These are phyloP conservation scores for Oncorhynchus masou DNA, from an alignment of 2,113 vertebrate species.

Conservation along the genomic window DNA sequence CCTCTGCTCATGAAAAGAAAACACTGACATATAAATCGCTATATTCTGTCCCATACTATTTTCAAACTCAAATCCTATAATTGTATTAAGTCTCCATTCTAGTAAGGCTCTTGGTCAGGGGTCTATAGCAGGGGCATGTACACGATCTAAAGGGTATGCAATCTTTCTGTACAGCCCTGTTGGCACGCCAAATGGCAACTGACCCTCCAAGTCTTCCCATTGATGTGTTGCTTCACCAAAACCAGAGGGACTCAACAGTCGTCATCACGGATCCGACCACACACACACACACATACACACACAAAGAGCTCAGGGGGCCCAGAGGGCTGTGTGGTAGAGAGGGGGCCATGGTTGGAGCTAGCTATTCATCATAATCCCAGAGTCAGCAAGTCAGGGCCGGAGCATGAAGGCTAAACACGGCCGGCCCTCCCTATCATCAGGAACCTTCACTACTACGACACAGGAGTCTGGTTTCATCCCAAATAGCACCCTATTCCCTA, in stretches of 20 bases:
- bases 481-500: too few species aligned
- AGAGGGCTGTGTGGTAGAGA: conserved; percentile 21
- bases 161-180: too few species aligned
- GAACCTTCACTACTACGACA: conserved; percentile 24
- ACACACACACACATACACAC: conserved; percentile 7
- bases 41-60: neutral
- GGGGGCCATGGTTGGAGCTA: conserved; percentile 28
- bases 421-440: conserved; percentile 9
- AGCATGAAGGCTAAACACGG: conserved; percentile 9
- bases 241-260: neutral
- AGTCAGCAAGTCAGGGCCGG: conserved; percentile 31
- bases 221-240: neutral
- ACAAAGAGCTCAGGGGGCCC: neutral
- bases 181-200: too few species aligned
- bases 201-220: neutral
- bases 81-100: neutral
- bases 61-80: neutral
- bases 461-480: neutral
- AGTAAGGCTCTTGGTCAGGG: neutral
- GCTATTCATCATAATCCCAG: conserved; percentile 22
- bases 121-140: neutral
- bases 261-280: neutral
- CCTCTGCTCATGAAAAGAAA: neutral
- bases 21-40: neutral
- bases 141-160: neutral